phyloP scores from a whole-genome alignment of 1,140 invertebrate genomes.

The Battus philenor region DNA sequence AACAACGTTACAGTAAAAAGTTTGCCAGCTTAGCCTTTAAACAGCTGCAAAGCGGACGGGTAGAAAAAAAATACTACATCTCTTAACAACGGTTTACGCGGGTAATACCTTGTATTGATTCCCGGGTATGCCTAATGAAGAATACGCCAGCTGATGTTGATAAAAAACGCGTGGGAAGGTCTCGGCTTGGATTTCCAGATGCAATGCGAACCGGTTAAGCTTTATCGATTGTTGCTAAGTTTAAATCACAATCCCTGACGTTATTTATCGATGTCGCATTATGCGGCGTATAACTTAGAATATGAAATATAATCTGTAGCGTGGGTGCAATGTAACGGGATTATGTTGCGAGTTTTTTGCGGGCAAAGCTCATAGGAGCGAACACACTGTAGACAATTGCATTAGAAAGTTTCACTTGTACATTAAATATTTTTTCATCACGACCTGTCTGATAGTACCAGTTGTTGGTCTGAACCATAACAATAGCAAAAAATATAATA shows the following conservation, averaged over 20 bases:
- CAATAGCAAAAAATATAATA: too few relatives aligned
- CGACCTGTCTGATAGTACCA: too few relatives aligned
- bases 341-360: too few relatives aligned
- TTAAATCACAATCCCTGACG: conserved; percentile 2
- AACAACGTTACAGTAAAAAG: too few relatives aligned
- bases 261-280: neutral
- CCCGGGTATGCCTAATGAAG: conserved; percentile 5
- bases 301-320: too few relatives aligned
- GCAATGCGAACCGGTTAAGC: conserved; percentile 11
- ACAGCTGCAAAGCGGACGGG: conserved; percentile 7
- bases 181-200: conserved; percentile 17
- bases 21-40: conserved; percentile 1
- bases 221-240: conserved; percentile 10
- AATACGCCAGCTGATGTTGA: conserved; percentile 4
- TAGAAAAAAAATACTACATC: conserved; percentile 9
- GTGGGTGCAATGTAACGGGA: too few relatives aligned
- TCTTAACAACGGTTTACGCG: conserved; percentile 1
- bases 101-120: neutral
- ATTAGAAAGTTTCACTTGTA: too few relatives aligned
- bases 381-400: too few relatives aligned
- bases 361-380: too few relatives aligned
- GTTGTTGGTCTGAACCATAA: too few relatives aligned
- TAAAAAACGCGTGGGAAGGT: conserved; percentile 18
- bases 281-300: neutral
- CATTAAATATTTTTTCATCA: too few relatives aligned